phyloP scores from a whole-genome alignment of 2,888 invertebrate genomes.

The Aplocera efformata region DNA sequence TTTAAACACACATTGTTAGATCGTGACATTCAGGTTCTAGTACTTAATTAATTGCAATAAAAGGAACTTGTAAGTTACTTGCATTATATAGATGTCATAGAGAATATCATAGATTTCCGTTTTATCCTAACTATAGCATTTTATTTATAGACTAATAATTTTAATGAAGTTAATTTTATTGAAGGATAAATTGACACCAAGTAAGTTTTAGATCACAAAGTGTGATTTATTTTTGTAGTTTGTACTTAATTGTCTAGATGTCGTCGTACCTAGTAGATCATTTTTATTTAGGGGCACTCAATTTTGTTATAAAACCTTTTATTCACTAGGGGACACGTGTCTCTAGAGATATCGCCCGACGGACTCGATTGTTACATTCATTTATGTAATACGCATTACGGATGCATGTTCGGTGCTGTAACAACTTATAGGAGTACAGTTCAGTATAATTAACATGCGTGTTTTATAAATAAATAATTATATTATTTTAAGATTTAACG shows the following conservation, averaged over 20 bases:
- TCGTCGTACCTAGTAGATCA: slow-evolving; percentile 51
- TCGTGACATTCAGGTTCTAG: slow-evolving; percentile 31
- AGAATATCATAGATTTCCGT: slow-evolving; percentile 41
- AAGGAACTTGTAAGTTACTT: slow-evolving; percentile 27
- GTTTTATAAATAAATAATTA: too few species aligned
- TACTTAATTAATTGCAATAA: slow-evolving; percentile 62
- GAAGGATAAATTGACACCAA: slow-evolving; percentile 12
- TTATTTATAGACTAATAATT: slow-evolving; percentile 35
- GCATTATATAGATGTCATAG: slow-evolving; percentile 37
- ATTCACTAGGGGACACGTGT: too few species aligned
- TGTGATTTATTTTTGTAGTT: slow-evolving; percentile 39
- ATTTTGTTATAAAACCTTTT: slow-evolving; percentile 6
- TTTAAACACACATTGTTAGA: slow-evolving; percentile 48
- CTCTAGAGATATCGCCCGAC: too few species aligned
- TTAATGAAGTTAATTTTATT: slow-evolving; percentile 15
- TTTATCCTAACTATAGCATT: slow-evolving; percentile 49
- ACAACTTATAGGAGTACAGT: too few species aligned
- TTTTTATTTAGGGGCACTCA: slow-evolving; percentile 33
- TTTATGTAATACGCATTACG: too few species aligned
- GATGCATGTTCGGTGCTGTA: too few species aligned
- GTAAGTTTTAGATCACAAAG: slow-evolving; percentile 5
- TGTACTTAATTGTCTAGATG: slow-evolving; percentile 54
- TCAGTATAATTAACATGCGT: too few species aligned
- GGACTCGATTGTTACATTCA: too few species aligned
- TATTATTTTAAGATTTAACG: too few species aligned